These are phyloP conservation scores for Xiphophorus couchianus DNA, from an alignment of 2,113 vertebrate genomes.

Conservation along the genomic window DNA sequence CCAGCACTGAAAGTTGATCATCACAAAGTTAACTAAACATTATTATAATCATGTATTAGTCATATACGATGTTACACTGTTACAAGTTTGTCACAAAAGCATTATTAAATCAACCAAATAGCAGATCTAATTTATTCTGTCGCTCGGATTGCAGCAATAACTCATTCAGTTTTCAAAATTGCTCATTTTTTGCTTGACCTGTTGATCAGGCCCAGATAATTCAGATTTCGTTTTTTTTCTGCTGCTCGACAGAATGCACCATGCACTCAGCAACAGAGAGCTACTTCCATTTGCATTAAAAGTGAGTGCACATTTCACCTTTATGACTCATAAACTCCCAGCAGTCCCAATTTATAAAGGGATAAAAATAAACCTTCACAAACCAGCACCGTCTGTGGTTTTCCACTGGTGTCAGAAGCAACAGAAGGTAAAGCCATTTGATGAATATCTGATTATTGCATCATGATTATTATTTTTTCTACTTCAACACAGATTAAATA, in stretches of 20 bases:
- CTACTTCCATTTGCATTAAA: neutral
- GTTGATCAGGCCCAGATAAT: neutral
- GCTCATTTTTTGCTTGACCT: neutral
- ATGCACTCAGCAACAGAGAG: neutral
- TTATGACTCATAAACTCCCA: neutral
- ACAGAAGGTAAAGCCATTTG: neutral
- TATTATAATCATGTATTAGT: neutral
- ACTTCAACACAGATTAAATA: neutral
- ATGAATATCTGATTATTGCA: neutral
- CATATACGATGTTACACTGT: neutral
- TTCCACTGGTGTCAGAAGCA: neutral
- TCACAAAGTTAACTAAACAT: neutral
- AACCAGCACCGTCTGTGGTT: neutral
- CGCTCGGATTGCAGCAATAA: neutral
- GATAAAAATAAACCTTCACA: neutral
- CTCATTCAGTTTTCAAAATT: neutral
- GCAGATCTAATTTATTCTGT: slow-evolving; percentile 12
- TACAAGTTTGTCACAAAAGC: neutral
- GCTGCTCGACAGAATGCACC: neutral
- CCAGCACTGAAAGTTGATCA: neutral
- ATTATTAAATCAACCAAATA: slow-evolving; percentile 14
- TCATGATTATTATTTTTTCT: neutral
- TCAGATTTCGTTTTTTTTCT: neutral
- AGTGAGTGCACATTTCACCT: neutral
- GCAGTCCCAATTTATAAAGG: neutral